These are phyloP conservation scores for Furcula furcula DNA, from an alignment of 2,888 invertebrate genomes.

Conservation along the genomic window DNA sequence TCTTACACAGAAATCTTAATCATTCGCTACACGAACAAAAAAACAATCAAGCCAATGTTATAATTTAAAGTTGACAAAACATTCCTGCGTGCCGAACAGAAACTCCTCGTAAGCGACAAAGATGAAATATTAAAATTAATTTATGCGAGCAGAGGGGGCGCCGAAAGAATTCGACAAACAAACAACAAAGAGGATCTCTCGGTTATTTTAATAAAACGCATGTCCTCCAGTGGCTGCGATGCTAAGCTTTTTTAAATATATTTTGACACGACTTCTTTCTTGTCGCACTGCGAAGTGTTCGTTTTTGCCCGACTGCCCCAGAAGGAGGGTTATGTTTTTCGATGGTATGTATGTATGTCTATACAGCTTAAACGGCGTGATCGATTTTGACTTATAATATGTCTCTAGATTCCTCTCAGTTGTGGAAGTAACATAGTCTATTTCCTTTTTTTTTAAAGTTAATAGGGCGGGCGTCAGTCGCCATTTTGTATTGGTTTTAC, in stretches of 20 bases:
- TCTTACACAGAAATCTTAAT: neutral
- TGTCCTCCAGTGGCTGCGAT: neutral
- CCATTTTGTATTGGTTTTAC: too few species aligned
- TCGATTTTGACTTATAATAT: too few species aligned
- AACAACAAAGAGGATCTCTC: constrained; percentile 55
- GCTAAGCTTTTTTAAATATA: constrained; percentile 1
- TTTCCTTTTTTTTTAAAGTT: too few species aligned
- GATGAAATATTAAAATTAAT: constrained; percentile 54
- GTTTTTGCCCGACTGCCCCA: too few species aligned
- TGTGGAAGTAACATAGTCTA: too few species aligned
- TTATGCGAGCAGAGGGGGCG: constrained; percentile 44
- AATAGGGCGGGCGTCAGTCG: too few species aligned
- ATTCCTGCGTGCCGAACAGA: constrained; percentile 31
- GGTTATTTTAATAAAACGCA: constrained; percentile 37
- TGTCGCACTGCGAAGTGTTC: too few species aligned
- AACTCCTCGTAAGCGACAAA: constrained; percentile 31
- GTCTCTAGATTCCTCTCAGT: too few species aligned
- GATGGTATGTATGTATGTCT: too few species aligned
- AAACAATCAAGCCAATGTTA: constrained; percentile 24
- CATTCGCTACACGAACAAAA: constrained; percentile 9
- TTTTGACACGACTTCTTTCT: too few species aligned
- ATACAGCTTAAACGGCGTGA: too few species aligned
- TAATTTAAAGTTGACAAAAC: constrained; percentile 41
- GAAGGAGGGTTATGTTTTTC: too few species aligned
- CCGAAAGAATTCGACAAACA: constrained; percentile 56